A percentile compares a stretch with the other conserved stretches of the same genome.
These are phyloP conservation scores for Pseudorhiza aurosa DNA, from an alignment of 30 jellyfish, hydroid and myxozoan genomes.

Conservation along the genomic window DNA sequence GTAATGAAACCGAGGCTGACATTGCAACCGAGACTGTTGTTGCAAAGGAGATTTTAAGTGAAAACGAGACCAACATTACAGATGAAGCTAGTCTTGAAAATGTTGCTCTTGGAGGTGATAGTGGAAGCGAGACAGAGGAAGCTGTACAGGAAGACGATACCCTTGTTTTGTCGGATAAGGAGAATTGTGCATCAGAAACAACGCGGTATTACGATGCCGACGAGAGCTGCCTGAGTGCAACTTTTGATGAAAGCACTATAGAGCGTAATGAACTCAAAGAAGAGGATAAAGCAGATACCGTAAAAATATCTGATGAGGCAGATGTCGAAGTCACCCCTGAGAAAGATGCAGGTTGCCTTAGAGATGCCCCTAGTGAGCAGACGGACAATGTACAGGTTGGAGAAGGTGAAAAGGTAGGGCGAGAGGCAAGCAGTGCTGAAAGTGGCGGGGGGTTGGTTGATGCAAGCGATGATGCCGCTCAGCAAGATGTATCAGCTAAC, in stretches of 20 bases:
- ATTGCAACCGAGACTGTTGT: not conserved
- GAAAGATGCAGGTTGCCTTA: not conserved
- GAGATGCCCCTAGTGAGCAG: not conserved
- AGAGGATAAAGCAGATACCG: not conserved
- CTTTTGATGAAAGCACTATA: conserved; percentile 15
- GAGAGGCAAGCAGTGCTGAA: not conserved
- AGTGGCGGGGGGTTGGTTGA: not conserved
- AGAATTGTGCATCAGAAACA: not conserved
- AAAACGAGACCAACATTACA: too few relatives aligned
- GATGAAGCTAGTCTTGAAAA: not conserved
- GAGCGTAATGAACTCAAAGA: not conserved
- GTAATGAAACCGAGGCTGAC: conserved; percentile 3
- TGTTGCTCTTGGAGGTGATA: not conserved
- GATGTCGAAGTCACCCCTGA: not conserved
- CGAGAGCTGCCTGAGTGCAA: conserved; percentile 32
- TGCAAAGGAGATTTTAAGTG: not conserved
- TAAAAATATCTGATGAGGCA: not conserved
- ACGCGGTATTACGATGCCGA: not conserved
- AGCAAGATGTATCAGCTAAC: not conserved
- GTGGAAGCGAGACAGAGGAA: not conserved
- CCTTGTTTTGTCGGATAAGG: not conserved
- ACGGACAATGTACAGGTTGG: not conserved
- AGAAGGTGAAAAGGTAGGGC: not conserved
- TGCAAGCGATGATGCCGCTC: not conserved
- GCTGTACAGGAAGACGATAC: not conserved